Percentiles rank a stretch among this genome's conserved stretches.
These are phyloP conservation scores for Cynopterus brachyotis DNA, from an alignment of 2,113 vertebrate genomes.

Conservation along the genomic window DNA sequence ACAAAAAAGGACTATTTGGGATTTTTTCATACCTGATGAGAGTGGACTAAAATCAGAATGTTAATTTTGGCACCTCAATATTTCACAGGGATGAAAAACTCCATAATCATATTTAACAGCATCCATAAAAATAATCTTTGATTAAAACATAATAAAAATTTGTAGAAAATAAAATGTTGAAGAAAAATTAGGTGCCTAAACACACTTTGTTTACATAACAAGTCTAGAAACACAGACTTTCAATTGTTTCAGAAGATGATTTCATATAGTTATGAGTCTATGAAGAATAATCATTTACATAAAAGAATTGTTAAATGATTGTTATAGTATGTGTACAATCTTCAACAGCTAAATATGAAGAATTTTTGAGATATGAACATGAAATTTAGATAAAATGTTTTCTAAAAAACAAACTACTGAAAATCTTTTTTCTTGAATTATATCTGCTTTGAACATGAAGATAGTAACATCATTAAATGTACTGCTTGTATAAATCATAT, in stretches of 20 bases:
- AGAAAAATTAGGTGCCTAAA: not conserved
- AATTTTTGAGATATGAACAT: not conserved
- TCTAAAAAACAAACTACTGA: slow-evolving; percentile 13
- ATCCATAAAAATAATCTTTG: not conserved
- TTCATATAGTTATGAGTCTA: not conserved
- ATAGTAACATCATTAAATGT: not conserved
- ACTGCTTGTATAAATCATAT: slow-evolving; percentile 43
- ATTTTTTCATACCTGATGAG: not conserved
- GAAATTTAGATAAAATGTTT: slow-evolving; percentile 55
- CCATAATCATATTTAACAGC: not conserved
- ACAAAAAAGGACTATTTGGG: not conserved
- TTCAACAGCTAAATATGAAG: slow-evolving; percentile 50
- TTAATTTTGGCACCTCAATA: not conserved
- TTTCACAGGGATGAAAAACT: not conserved
- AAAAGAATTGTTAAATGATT: slow-evolving; percentile 22
- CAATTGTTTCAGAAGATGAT: slow-evolving; percentile 45
- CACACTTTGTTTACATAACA: slow-evolving; percentile 11
- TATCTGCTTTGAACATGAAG: slow-evolving; percentile 51
- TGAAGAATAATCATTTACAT: slow-evolving; percentile 2
- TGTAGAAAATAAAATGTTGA: not conserved
- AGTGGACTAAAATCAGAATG: not conserved
- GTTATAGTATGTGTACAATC: not conserved
- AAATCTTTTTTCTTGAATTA: slow-evolving; percentile 29
- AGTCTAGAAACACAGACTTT: slow-evolving; percentile 5
- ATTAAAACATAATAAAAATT: not conserved